Evolutionary conservation across 2,113 vertebrate species (phyloP), one percentile per base, ranked within the genome.

Genomic region (Paraplagusia blochii): DNA sequence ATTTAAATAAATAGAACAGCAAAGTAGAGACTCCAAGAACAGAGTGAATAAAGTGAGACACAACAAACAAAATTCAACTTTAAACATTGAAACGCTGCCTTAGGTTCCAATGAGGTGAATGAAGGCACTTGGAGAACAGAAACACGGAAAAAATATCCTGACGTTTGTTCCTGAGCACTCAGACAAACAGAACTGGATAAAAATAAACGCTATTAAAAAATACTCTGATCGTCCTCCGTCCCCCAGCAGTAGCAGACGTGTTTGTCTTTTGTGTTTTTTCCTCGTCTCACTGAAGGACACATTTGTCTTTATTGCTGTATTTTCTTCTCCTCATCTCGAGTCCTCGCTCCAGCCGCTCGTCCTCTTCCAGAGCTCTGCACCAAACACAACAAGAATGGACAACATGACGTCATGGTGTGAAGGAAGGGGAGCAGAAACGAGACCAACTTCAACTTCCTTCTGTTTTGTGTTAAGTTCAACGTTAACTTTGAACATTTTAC

Each of bases 281-380:
- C n/a, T n/a, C n/a, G n/a, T 68, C 55, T 93, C 88, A 95, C 78
- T 93, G 94, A 48, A 96, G 75, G 36, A 82, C 79, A 66, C 94
- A 96, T 75, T 92, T 94, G 7, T 95, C 93, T 45, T 92, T 92
- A 56, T 90, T 91, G 84, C 85, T 93, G 75, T 88, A 85, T 80
- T 94, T 95, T 47, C 82, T 87, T 5, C 93, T 89, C 35, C 93
- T 89, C 81, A 90, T 88, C 69, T 94, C 92, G 34, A 96, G 77
- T 14, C 94, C 93, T 1, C 90, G 87, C 49, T 93, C 92, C 69
- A 96, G 76, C 15, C 93, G 88, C 76, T 91, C 93, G 10, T 96
- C 94, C 63, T 96, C 94, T 81, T 96, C 94, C 74, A 94, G 10
- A 0, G 94, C 94, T 39, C 94, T 96, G 53, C 17, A 82, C 54